Evolutionary conservation across 2,113 vertebrate genomes (phyloP).

Genomic region (Leptosomus discolor): DNA sequence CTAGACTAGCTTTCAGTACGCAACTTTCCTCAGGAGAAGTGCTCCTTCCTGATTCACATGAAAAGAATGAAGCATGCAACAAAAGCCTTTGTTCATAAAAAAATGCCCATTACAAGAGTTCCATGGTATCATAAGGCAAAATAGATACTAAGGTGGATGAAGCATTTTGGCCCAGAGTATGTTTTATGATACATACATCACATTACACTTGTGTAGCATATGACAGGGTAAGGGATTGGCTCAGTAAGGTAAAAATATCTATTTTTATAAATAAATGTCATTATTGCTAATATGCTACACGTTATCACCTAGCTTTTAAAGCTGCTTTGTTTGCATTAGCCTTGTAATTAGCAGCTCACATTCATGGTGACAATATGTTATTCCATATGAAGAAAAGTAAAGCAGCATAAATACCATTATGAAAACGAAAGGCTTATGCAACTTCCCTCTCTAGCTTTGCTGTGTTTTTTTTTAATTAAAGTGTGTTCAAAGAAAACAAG

Average conservation of each 20-base stretch:
- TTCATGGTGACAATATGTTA: conserved; percentile 43
- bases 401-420: conserved; percentile 46
- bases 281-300: conserved; percentile 80
- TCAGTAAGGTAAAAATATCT: conserved; percentile 69
- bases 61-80: conserved; percentile 67
- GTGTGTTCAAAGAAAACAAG: conserved; percentile 55
- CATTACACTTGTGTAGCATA: conserved; percentile 44
- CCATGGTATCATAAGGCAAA: conserved; percentile 72
- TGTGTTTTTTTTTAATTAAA: not conserved
- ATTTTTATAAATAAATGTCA: conserved; percentile 46
- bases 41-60: conserved; percentile 64
- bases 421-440: conserved; percentile 73
- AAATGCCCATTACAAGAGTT: conserved; percentile 73
- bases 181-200: not conserved
- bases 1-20: conserved; percentile 75
- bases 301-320: conserved; percentile 27
- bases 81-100: conserved; percentile 72
- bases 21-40: conserved; percentile 65
- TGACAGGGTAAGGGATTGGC: conserved; percentile 64
- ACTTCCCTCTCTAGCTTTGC: conserved; percentile 64
- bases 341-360: conserved; percentile 26
- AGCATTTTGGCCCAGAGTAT: conserved; percentile 66
- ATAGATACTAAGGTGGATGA: conserved; percentile 13
- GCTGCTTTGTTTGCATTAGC: conserved; percentile 42
- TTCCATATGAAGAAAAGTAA: conserved; percentile 2